Evolutionary conservation across 1,140 invertebrate species (phyloP).

Genomic region (Drosophila neocordata): DNA sequence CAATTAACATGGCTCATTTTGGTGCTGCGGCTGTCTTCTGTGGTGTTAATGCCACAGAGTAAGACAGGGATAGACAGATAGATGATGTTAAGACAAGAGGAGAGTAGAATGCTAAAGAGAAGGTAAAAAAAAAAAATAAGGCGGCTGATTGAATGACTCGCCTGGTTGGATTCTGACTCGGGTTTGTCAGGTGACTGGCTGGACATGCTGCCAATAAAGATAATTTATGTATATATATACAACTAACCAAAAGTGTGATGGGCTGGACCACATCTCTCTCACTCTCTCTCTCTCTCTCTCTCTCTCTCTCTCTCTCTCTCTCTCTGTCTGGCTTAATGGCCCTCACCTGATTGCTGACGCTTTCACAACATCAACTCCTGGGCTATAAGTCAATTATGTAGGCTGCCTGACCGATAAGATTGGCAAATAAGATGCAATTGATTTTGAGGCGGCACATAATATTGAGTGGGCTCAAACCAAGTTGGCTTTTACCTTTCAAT

Average conservation of each 20-base stretch:
- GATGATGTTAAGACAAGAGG: not conserved
- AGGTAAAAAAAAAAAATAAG: not conserved
- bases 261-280: conserved; percentile 2
- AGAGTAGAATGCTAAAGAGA: not conserved
- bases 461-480: not conserved
- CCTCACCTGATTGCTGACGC: conserved; percentile 36
- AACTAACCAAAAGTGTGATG: conserved; percentile 53
- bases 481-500: conserved; percentile 9
- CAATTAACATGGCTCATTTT: conserved; percentile 73
- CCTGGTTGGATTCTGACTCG: conserved; percentile 7
- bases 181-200: conserved; percentile 27
- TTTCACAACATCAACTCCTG: conserved; percentile 21
- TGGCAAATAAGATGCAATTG: conserved; percentile 59
- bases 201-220: conserved; percentile 69
- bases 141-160: conserved; percentile 54
- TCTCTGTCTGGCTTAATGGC: conserved; percentile 37
- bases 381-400: conserved; percentile 56
- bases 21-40: conserved; percentile 35
- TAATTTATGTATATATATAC: conserved; percentile 66
- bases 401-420: conserved; percentile 58
- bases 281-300: not conserved
- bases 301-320: not conserved
- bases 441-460: conserved; percentile 24
- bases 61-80: not conserved
- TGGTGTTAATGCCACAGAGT: conserved; percentile 23